phyloP scores from a whole-genome alignment of 2,888 invertebrate genomes.

The Hirtodrosophila trivittata region DNA sequence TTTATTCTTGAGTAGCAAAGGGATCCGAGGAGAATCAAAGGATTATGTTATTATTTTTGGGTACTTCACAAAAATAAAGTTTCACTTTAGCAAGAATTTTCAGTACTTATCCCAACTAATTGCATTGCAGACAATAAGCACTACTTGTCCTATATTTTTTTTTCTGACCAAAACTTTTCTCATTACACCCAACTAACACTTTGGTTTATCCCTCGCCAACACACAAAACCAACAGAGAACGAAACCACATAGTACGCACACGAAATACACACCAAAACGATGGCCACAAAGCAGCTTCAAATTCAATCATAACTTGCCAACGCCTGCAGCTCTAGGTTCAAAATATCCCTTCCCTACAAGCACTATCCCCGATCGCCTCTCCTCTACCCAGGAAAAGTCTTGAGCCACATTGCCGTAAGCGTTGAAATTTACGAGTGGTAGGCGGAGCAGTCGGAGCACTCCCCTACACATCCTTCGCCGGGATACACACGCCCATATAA shows the following conservation, averaged over 20 bases:
- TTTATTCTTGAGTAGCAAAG: too few relatives aligned
- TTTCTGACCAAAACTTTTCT: conserved; percentile 63
- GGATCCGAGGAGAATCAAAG: too few relatives aligned
- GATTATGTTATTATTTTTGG: too few relatives aligned
- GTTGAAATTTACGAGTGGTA: conserved; percentile 60
- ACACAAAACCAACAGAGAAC: conserved; percentile 1
- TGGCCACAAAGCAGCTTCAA: conserved; percentile 65
- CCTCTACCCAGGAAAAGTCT: conserved; percentile 19
- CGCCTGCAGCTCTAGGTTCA: conserved; percentile 26
- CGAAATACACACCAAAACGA: conserved; percentile 23
- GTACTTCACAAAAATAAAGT: conserved; percentile 7
- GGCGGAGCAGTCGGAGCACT: conserved; percentile 1
- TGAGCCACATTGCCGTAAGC: conserved; percentile 62
- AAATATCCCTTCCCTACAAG: conserved; percentile 6
- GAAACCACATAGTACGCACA: conserved; percentile 13
- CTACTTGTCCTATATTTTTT: conserved; percentile 48
- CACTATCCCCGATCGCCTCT: background rate
- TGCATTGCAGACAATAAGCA: conserved; percentile 55
- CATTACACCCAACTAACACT: conserved; percentile 54
- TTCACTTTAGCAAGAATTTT: conserved; percentile 6
- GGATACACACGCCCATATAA: conserved; percentile 71
- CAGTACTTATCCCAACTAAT: conserved; percentile 41
- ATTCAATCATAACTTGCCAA: conserved; percentile 74
- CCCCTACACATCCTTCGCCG: background rate
- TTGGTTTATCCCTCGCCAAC: conserved; percentile 16